phyloP scores from a whole-genome alignment of 2,888 invertebrate genomes.

The Rhaphigaster nebulosa region DNA sequence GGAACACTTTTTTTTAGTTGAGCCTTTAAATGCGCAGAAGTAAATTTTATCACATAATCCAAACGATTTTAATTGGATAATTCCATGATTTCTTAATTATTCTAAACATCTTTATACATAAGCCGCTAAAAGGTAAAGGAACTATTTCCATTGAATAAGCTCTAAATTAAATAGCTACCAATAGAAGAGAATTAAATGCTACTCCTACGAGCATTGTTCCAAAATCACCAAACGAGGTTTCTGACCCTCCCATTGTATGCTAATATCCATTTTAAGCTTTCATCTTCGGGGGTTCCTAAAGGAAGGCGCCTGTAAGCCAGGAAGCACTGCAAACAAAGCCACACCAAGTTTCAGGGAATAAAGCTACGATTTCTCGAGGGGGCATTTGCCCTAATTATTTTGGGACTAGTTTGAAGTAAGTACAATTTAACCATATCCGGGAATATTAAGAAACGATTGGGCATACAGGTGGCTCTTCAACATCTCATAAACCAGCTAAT shows the following conservation, averaged over 20 bases:
- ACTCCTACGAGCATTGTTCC: slow-evolving; percentile 20
- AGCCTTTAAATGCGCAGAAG: no score
- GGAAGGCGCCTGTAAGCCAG: background rate
- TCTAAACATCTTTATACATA: background rate
- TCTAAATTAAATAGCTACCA: slow-evolving; percentile 11
- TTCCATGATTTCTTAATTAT: background rate
- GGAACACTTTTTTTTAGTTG: no score
- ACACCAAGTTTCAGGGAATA: background rate
- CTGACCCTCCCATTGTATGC: slow-evolving; percentile 44
- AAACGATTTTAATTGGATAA: background rate
- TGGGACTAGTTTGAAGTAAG: no score
- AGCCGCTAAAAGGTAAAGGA: background rate
- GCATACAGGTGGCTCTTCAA: no score
- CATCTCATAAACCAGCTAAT: no score
- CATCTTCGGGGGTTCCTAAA: slow-evolving; percentile 1
- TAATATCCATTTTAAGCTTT: slow-evolving; percentile 36
- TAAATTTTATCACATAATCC: background rate
- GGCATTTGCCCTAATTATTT: no score
- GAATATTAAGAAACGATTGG: no score
- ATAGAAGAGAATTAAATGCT: background rate
- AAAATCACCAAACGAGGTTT: slow-evolving; percentile 28
- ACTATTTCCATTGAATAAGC: background rate
- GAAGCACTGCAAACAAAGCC: background rate
- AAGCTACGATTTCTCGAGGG: no score
- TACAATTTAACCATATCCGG: no score